Evolutionary conservation across 1,140 invertebrate genomes (phyloP).

Genomic region (Halesus radiatus): DNA sequence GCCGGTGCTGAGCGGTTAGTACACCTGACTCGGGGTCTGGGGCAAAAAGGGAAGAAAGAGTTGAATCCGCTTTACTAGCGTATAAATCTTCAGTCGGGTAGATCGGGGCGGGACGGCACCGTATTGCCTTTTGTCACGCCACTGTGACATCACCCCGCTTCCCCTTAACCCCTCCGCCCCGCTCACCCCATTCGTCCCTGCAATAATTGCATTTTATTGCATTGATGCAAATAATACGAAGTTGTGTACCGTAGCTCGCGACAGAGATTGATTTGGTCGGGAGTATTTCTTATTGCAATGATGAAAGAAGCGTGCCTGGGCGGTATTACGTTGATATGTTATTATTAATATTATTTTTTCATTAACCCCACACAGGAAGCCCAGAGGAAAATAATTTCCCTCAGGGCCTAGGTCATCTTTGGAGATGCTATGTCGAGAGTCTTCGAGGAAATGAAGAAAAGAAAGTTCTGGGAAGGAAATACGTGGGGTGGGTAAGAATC

Average conservation of each 20-base stretch:
- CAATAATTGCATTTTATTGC: not conserved
- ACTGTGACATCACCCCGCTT: conserved; percentile 6
- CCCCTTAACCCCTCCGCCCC: not conserved
- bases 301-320: too few species aligned
- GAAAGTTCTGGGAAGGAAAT: too few species aligned
- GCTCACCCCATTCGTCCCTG: not conserved
- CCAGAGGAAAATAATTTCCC: too few species aligned
- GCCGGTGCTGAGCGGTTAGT: not conserved
- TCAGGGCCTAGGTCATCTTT: too few species aligned
- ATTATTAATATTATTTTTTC: too few species aligned
- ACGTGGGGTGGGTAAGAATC: too few species aligned
- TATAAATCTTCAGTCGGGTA: conserved; percentile 24
- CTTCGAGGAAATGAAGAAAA: too few species aligned
- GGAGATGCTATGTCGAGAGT: too few species aligned
- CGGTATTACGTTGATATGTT: too few species aligned
- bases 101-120: conserved; percentile 14
- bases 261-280: too few species aligned
- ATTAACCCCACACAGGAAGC: too few species aligned
- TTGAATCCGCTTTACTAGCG: conserved; percentile 1
- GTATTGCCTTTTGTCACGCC: conserved; percentile 25
- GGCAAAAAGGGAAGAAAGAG: conserved; percentile 8
- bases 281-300: too few species aligned
- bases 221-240: not conserved
- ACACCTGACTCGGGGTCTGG: conserved; percentile 8
- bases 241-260: not conserved